These are phyloP conservation scores for Oreocharis arfaki DNA, from an alignment of 2,113 vertebrate species.

Conservation along the genomic window DNA sequence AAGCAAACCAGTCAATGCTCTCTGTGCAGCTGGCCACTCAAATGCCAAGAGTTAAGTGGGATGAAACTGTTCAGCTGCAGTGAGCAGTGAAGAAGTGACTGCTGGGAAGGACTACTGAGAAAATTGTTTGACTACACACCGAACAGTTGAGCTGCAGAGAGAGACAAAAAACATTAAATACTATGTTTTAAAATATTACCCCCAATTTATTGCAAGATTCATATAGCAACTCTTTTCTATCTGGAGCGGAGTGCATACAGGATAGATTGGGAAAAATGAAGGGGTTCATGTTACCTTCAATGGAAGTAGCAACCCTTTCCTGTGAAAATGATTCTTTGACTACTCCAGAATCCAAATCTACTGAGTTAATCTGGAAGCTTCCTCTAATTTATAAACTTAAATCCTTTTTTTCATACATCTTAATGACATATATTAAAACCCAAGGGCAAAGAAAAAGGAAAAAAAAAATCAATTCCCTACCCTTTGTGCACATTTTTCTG, in stretches of 20 bases:
- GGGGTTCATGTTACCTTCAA: neutral
- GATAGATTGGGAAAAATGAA: neutral
- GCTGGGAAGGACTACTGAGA: neutral
- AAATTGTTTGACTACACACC: neutral
- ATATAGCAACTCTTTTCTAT: neutral
- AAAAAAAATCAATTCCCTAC: neutral
- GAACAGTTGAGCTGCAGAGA: neutral
- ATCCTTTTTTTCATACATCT: neutral
- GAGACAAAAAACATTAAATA: neutral
- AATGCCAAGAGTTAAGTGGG: neutral
- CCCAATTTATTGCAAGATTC: neutral
- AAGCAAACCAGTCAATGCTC: neutral
- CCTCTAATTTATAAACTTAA: neutral
- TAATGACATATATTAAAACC: neutral
- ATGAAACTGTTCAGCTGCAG: neutral
- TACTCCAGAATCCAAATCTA: neutral
- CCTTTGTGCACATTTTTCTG: neutral
- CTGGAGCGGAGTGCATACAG: neutral
- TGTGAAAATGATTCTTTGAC: neutral
- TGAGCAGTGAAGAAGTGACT: neutral
- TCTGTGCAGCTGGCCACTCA: neutral
- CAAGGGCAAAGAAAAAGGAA: neutral
- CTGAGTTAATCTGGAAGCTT: neutral
- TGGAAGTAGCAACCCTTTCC: neutral
- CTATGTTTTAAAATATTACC: neutral